Base-by-base conservation (phyloP, 2,888 invertebrate species). In the Ceramica pisi region DNA sequence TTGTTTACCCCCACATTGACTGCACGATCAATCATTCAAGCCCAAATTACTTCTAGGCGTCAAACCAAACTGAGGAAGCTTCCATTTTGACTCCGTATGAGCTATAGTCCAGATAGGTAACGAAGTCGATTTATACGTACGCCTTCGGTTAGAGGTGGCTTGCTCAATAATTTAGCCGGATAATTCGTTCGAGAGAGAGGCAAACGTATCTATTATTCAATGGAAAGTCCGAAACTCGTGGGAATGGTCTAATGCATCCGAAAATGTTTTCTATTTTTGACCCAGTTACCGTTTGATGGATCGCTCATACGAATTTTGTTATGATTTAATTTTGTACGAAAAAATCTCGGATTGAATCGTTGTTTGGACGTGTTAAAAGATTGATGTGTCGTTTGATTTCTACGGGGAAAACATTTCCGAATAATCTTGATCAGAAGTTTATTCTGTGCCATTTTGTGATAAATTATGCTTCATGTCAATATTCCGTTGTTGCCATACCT, bases 141-240 rank as follows among this genome's bases (percentile, higher is more conserved):
- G 71, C 87, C 81, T 77, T 78, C 86, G 90, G 90, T 80, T 90
- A 90, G 91, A 89, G 89, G 90, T 89, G 89, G 90, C 83, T 86
- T 88, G 87, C 87, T 94, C 91, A 93, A 95, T 95, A 94, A 95
- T 95, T 94, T 94, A 94, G 90, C 85, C 87, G 85, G 85, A 91
- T 94, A 93, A 94, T 94, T 94, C 92, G 92, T 92, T 84, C 86
- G 85, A 87, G 89, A 87, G 84, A 85, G 87, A 84, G 78, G 82
- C 85, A 80, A 81, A 77, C 71, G 77, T 84, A 94, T 95, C 86
- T 92, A 94, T 95, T 94, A 95, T 95, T 95, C 94, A 95, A 85
- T 80, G 78, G 75, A 75, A 83, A 89, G 88, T 89, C 89, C 88
- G 89, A 91, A 90, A 89, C 90, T 88, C 88, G 80, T 77, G 88